phyloP scores from a whole-genome alignment of 2,888 invertebrate genomes.

The Taphrorychus bicolor region DNA sequence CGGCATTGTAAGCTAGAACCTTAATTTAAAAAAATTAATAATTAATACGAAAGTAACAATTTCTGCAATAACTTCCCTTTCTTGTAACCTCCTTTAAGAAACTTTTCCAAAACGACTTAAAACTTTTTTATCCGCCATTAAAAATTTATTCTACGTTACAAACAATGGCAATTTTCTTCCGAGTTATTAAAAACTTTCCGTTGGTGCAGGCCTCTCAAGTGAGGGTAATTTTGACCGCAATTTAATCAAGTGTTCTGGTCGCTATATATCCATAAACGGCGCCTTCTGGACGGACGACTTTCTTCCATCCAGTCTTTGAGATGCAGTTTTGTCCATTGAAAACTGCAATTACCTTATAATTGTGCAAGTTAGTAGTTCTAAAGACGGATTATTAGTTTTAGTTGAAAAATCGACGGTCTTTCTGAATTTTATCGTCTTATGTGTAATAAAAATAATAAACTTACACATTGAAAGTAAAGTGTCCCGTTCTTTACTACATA shows the following conservation, averaged over 20 bases:
- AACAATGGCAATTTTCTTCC: neutral
- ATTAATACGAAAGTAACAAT: no score
- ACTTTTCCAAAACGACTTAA: neutral
- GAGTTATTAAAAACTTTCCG: neutral
- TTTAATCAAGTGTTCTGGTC: slow-evolving; percentile 28
- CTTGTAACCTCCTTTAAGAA: neutral
- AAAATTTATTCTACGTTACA: neutral
- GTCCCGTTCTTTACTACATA: no score
- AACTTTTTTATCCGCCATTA: neutral
- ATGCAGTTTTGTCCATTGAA: neutral
- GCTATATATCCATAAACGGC: slow-evolving; percentile 22
- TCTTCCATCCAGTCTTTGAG: neutral
- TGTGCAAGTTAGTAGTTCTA: neutral
- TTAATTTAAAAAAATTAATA: no score
- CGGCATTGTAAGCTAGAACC: no score
- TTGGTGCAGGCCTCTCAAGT: neutral
- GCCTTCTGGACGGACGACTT: slow-evolving; percentile 23
- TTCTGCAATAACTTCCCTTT: no score
- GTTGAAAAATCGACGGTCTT: no score
- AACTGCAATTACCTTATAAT: neutral
- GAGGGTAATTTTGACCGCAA: slow-evolving; percentile 9
- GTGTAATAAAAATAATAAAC: no score
- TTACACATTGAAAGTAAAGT: no score
- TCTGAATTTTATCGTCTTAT: no score
- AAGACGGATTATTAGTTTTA: no score